Evolutionary conservation across 92 coral and sea anemone species (phyloP).

Genomic region (Galaxea fascicularis): DNA sequence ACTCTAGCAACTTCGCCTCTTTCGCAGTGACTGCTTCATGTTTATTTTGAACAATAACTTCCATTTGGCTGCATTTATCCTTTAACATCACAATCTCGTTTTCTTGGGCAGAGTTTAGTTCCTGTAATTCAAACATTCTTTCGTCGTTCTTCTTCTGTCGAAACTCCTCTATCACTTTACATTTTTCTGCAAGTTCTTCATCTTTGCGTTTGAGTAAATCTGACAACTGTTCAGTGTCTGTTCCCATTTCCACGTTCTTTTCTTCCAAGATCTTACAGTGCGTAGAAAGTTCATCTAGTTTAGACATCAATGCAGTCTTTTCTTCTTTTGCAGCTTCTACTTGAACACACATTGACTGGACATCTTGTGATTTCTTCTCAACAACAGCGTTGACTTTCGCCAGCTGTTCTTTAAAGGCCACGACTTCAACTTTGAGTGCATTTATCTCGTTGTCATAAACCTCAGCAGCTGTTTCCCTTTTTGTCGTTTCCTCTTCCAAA

Average conservation of each 20-base stretch:
- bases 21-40: background rate
- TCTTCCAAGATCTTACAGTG: constrained; percentile 49
- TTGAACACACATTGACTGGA: constrained; percentile 9
- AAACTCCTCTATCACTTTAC: constrained; percentile 28
- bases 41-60: constrained; percentile 17
- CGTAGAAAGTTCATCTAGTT: constrained; percentile 52
- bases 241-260: constrained; percentile 30
- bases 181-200: constrained; percentile 49
- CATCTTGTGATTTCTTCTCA: constrained; percentile 54
- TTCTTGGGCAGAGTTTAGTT: background rate
- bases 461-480: background rate
- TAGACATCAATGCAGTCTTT: constrained; percentile 31
- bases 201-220: constrained; percentile 54
- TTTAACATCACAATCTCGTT: constrained; percentile 1
- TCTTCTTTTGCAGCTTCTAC: constrained; percentile 20
- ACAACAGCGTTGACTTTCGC: constrained; percentile 50
- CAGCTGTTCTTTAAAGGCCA: constrained; percentile 24
- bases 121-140: background rate
- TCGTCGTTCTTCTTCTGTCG: constrained; percentile 6
- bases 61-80: constrained; percentile 20
- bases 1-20: constrained; percentile 24
- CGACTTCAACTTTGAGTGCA: constrained; percentile 30
- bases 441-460: constrained; percentile 14
- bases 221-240: constrained; percentile 52
- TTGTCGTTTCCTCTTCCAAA: constrained; percentile 40